Evolutionary conservation across 2,113 vertebrate species (phyloP).

Genomic region (Pygoscelis adeliae): DNA sequence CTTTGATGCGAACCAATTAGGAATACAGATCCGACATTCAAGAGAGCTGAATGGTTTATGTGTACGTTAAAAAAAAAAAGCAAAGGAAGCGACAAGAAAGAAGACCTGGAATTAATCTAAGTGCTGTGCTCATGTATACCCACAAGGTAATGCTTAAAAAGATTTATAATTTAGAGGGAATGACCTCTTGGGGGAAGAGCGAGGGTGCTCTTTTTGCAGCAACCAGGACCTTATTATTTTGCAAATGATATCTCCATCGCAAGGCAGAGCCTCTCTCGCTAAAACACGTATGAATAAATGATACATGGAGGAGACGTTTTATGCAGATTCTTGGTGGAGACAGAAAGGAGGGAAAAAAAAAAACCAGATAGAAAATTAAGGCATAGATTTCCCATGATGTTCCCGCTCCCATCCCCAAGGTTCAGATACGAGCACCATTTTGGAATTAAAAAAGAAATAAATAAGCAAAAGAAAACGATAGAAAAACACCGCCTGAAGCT

Average conservation of each 20-base stretch:
- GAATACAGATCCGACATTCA: not conserved
- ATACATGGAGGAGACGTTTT: not conserved
- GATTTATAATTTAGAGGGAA: slow-evolving; percentile 19
- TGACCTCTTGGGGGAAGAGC: slow-evolving; percentile 27
- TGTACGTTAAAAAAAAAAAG: not conserved
- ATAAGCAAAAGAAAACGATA: not conserved
- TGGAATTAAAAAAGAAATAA: not conserved
- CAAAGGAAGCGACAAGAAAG: not conserved
- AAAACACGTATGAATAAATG: slow-evolving; percentile 46
- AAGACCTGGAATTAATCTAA: slow-evolving; percentile 56
- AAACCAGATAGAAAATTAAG: not conserved
- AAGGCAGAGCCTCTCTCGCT: not conserved
- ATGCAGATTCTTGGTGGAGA: not conserved
- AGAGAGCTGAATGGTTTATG: not conserved
- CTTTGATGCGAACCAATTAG: slow-evolving; percentile 71
- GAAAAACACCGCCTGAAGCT: not conserved
- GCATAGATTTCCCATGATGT: not conserved
- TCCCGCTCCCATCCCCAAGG: not conserved
- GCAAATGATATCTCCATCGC: slow-evolving; percentile 61
- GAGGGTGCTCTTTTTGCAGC: slow-evolving; percentile 26
- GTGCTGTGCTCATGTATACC: not conserved
- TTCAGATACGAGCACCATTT: not conserved
- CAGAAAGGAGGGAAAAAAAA: not conserved
- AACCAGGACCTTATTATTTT: slow-evolving; percentile 52
- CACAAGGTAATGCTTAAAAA: slow-evolving; percentile 37